phyloP scores from a whole-genome alignment of 35 echinoderm and acorn worm species.

The Nesometra sesokonis region DNA sequence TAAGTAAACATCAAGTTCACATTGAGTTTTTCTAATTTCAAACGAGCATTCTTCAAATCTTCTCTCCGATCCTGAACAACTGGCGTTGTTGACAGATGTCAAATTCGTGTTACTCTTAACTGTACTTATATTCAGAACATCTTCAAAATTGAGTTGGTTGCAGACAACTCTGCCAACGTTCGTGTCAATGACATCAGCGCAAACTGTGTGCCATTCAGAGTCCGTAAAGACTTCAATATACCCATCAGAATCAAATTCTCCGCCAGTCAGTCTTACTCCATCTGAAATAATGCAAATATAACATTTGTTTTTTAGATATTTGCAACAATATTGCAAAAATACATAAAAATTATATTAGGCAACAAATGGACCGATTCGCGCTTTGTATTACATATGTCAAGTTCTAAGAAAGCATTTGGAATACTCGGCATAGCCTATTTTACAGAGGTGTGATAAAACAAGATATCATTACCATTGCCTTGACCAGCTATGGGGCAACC shows the following conservation, averaged over 20 bases:
- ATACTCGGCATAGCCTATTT: too few relatives aligned
- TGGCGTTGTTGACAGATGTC: neutral
- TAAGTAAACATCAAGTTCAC: neutral
- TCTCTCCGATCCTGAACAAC: neutral
- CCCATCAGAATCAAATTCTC: neutral
- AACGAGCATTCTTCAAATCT: neutral
- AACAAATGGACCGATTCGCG: too few relatives aligned
- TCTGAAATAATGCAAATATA: neutral
- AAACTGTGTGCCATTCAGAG: neutral
- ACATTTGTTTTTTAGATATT: too few relatives aligned
- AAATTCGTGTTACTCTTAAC: neutral
- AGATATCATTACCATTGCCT: too few relatives aligned
- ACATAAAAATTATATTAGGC: too few relatives aligned
- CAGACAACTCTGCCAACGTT: neutral
- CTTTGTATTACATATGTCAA: too few relatives aligned
- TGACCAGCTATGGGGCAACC: too few relatives aligned
- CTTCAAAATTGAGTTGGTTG: neutral
- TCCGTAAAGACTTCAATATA: neutral
- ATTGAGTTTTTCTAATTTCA: neutral
- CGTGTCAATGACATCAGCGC: neutral
- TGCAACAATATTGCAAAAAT: too few relatives aligned
- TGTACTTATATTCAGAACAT: neutral
- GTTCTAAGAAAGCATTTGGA: too few relatives aligned
- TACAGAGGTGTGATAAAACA: too few relatives aligned
- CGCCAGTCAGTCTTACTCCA: neutral